Percentiles rank a stretch among this genome's conserved stretches.
These are phyloP conservation scores for Trachelus iudaicus DNA, from an alignment of 2,888 invertebrate species.

Conservation along the genomic window DNA sequence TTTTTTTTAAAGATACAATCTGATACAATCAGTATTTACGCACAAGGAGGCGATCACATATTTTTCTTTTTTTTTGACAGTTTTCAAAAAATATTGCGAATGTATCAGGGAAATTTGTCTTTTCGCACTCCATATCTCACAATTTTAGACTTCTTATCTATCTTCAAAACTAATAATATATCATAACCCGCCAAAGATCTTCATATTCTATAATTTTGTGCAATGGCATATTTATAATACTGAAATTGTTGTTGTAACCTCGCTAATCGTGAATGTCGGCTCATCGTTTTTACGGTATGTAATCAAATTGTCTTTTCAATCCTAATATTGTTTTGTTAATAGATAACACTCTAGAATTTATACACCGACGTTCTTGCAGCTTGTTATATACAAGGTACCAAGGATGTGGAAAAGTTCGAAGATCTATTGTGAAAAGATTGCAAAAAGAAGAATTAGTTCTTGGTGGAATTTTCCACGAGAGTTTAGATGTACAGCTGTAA, in stretches of 20 bases:
- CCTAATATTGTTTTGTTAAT: not conserved
- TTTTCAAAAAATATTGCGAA: not conserved
- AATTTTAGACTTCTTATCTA: not conserved
- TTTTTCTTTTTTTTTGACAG: not conserved
- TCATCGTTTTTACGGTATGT: not conserved
- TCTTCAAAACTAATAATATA: not conserved
- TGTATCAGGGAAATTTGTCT: not conserved
- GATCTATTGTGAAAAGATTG: not conserved
- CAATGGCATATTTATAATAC: not conserved
- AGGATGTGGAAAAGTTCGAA: not conserved
- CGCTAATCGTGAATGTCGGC: not conserved
- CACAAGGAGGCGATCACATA: not conserved
- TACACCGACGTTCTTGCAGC: not conserved
- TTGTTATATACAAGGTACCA: not conserved
- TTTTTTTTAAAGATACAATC: not conserved
- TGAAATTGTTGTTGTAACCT: not conserved
- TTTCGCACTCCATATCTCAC: not conserved
- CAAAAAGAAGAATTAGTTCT: not conserved
- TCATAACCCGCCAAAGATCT: not conserved
- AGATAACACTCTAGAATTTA: not conserved
- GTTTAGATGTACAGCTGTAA: conserved; percentile 2
- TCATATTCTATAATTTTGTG: not conserved
- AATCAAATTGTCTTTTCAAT: not conserved
- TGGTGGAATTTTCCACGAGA: not conserved
- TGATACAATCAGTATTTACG: not conserved